Base-by-base conservation (phyloP, 2,888 invertebrate genomes). In the Panopea generosa region DNA sequence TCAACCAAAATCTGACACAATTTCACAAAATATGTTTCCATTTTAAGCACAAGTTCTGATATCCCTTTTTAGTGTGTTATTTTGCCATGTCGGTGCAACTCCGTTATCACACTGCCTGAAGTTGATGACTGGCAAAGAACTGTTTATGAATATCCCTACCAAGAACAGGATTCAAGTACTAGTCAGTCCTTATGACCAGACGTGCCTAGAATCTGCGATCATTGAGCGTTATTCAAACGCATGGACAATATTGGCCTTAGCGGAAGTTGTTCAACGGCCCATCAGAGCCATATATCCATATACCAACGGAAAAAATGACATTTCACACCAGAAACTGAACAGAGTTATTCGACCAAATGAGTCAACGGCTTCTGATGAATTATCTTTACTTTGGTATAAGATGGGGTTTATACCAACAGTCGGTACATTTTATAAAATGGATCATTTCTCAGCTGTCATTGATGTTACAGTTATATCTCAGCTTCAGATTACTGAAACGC, bases 71-170 rank as follows among this genome's bases (percentile, higher is more conserved):
- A n/a, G n/a, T n/a, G n/a, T n/a, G n/a, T n/a, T n/a, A n/a, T n/a
- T n/a, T n/a, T n/a, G n/a, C n/a, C 16, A 60, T 60, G 60, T 43
- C 43, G 2, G 47, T 27, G 1, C 16, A n/a, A 18, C 24, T 60
- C 2, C 1, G 43, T 16, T 60, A 60, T 22, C 60, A 47, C 45
- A 6, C 60, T 59, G 59, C 26, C 3, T 45, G 3, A 45, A 45
- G 2, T 16, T 59, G 3, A 24, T 59, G 16, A 14, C 2, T 9
- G 18, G 18, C 11, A 7, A 9, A 38, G 24, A 40, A 6, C 3
- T 4, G 11, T 59, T 43, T 24, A 43, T 45, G 26, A 6, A 6
- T 26, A 11, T 43, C 24, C 59, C 43, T 14, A 6, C 20, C 4
- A 3, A 43, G 18, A 40, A 6, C 11, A 6, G 45, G 26, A 43